A percentile compares a stretch with the other conserved stretches of the same genome.
These are phyloP conservation scores for Papilio xuthus DNA, from an alignment of 1,140 invertebrate genomes.

Conservation along the genomic window DNA sequence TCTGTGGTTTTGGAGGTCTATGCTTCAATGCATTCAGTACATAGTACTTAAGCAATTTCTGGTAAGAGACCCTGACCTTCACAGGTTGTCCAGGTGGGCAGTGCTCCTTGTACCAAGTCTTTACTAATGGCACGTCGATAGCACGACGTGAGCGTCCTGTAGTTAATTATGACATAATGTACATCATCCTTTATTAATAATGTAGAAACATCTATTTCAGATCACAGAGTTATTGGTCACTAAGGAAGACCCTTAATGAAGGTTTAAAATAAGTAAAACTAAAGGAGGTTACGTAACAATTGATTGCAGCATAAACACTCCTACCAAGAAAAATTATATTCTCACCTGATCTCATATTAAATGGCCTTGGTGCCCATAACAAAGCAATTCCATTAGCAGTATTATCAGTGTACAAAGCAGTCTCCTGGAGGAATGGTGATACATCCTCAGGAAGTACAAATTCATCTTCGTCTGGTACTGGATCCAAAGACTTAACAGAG, in stretches of 20 bases:
- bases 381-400: constrained; percentile 99
- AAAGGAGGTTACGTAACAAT: too few relatives aligned
- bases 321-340: neutral
- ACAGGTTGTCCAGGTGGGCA: constrained; percentile 99
- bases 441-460: constrained; percentile 95
- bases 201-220: neutral
- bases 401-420: constrained; percentile 98
- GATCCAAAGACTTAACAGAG: constrained; percentile 92
- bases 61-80: constrained; percentile 99
- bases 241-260: neutral
- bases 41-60: constrained; percentile 99
- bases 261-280: constrained; percentile 26
- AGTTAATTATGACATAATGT: constrained; percentile 40
- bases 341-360: constrained; percentile 95
- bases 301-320: too few relatives aligned
- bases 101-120: constrained; percentile 98
- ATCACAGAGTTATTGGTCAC: neutral
- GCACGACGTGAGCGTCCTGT: constrained; percentile 91
- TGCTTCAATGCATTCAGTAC: constrained; percentile 99
- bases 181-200: too few relatives aligned
- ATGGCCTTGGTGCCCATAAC: constrained; percentile 99
- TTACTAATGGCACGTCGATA: constrained; percentile 98
- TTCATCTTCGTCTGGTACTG: constrained; percentile 96
- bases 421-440: constrained; percentile 96
- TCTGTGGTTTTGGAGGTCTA: constrained; percentile 98